Evolutionary conservation across 2,888 invertebrate genomes (phyloP).

Genomic region (Drosophila phalerata): DNA sequence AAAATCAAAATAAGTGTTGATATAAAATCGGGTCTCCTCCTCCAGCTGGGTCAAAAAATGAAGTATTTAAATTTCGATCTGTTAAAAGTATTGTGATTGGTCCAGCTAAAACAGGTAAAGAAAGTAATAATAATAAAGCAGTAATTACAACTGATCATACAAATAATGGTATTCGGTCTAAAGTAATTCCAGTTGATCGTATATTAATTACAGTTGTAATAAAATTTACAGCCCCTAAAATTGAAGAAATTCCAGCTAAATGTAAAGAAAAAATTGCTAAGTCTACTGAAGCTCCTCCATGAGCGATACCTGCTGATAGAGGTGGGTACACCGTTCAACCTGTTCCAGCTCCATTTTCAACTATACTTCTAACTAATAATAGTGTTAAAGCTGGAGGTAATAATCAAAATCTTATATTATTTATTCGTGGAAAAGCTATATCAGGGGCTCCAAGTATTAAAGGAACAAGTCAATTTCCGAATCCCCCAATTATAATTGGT

Average conservation of each 20-base stretch:
- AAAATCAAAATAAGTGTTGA: slow-evolving; percentile 95
- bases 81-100: slow-evolving; percentile 93
- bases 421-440: slow-evolving; percentile 93
- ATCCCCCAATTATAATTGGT: slow-evolving; percentile 92
- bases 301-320: slow-evolving; percentile 88
- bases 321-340: slow-evolving; percentile 93
- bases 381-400: slow-evolving; percentile 90
- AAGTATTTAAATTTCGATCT: slow-evolving; percentile 92
- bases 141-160: slow-evolving; percentile 90
- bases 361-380: slow-evolving; percentile 88
- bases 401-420: slow-evolving; percentile 94
- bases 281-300: slow-evolving; percentile 90
- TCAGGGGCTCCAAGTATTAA: slow-evolving; percentile 92
- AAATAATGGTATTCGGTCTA: slow-evolving; percentile 90
- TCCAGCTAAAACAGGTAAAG: slow-evolving; percentile 91
- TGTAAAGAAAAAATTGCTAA: slow-evolving; percentile 92
- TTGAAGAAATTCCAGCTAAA: slow-evolving; percentile 90
- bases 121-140: slow-evolving; percentile 88
- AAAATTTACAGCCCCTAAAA: slow-evolving; percentile 93
- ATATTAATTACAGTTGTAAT: slow-evolving; percentile 92
- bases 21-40: slow-evolving; percentile 93
- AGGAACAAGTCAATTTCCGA: slow-evolving; percentile 93
- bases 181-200: slow-evolving; percentile 87
- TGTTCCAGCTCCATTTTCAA: slow-evolving; percentile 90
- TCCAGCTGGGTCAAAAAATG: slow-evolving; percentile 92